These are phyloP conservation scores for Urocitellus parryii DNA, from an alignment of 2,113 vertebrate species.

Conservation along the genomic window DNA sequence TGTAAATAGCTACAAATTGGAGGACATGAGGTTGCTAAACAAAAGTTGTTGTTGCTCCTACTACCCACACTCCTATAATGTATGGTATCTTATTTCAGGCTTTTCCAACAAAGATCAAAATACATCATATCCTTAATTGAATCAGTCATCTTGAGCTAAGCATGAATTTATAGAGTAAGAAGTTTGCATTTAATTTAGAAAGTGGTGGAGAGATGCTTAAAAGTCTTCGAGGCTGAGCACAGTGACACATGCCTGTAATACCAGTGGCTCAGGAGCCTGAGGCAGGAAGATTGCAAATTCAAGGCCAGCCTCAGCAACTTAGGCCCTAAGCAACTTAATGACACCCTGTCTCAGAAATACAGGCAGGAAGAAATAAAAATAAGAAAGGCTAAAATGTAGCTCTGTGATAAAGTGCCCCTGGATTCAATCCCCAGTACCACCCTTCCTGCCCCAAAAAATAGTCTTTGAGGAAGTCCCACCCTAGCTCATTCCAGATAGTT, in stretches of 20 bases:
- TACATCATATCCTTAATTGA: neutral
- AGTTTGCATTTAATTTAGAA: neutral
- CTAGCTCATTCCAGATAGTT: neutral
- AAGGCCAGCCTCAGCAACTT: no score
- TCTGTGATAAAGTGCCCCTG: no score
- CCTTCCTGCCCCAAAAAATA: no score
- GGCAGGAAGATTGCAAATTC: no score
- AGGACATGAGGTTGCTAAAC: neutral
- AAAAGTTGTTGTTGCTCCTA: neutral
- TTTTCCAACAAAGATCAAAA: neutral
- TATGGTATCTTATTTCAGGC: neutral
- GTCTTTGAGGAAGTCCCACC: neutral
- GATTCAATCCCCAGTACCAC: no score
- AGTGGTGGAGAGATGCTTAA: neutral
- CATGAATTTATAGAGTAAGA: neutral
- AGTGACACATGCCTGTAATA: no score
- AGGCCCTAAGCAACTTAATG: no score
- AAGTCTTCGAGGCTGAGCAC: neutral
- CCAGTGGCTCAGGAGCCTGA: no score
- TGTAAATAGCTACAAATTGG: neutral
- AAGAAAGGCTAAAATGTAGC: no score
- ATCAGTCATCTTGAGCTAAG: neutral
- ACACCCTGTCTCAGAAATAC: no score
- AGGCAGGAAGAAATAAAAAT: no score
- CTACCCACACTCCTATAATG: neutral